Evolutionary conservation across 2,797 vertebrate genomes (phyloP), one percentile per base, ranked within the genome.

Genomic region (Danio aesculapii): DNA sequence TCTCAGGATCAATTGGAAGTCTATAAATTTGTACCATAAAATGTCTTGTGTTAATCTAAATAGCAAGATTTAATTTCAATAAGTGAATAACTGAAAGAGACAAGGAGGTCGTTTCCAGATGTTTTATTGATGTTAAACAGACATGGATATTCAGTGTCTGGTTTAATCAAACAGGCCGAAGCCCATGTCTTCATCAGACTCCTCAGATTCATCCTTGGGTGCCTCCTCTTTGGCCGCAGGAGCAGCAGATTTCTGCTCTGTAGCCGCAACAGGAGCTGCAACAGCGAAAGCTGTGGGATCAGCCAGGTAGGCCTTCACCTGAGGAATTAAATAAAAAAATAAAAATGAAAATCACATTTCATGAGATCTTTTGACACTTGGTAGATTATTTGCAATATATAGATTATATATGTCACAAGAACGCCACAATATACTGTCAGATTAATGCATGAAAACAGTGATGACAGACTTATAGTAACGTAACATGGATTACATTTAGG

Each of bases 281-380:
- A 92, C 95, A 75, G 93, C 96, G 66, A 99, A 99, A 1, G 98
- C 97, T 66, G 96, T 92, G 4, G 98, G 98, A 82, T 99, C 97
- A 19, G 98, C 98, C 92, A 99, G 90, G 94, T 92, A 98, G 53
- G 96, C 95, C 87, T 99, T 99, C 62, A 99, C 97, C 98, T 99
- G 89, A 0, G 21, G 50, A 16, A n/a, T n/a, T 21, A 0, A 44
- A 10, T n/a, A 0, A 14, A 9, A 17, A 0, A 53, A 61, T 0
- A 2, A 75, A 75, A 30, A n/a, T 7, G 17, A 6, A 11, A 10
- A 4, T 47, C 5, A 55, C 19, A n/a, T 30, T 30, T 1, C 30
- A 30, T 30, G 30, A 30, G 30, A 1, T 30, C 30, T 3, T n/a
- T 30, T 30, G 30, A 3, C 30, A 30, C 30, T 30, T 30, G 30